Base-by-base conservation (phyloP, 2,888 invertebrate genomes). In the Steinernema scapterisci region DNA sequence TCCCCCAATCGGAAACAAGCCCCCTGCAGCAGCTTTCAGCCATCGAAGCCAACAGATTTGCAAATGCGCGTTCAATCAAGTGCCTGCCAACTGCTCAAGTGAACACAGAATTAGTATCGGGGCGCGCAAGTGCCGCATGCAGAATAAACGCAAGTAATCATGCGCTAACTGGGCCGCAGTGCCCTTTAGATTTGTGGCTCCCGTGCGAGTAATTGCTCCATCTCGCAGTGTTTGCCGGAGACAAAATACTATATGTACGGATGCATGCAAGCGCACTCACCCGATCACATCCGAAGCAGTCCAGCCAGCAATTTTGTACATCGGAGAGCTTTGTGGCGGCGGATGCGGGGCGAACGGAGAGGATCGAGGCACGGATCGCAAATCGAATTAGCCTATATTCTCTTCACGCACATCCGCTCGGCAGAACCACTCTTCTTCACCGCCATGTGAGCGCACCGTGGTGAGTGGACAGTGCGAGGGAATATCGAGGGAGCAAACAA, bases 311-410 rank as follows among this genome's bases (percentile, higher is more conserved):
- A 7, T 63, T 63, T n/a, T 63, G 63, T 31, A 63, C 16, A 6
- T 6, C 38, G 9, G 38, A 38, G 38, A 38, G 63, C 63, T 63
- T 63, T 38, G 38, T 38, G 38, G 63, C 63, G 63, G 63, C 63
- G n/a, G 38, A 38, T 38, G 38, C 38, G 9, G 38, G 9, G 38
- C 38, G 9, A 38, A 38, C 5, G 38, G 38, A 27, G 63, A 27
- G 11, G 63, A 63, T 38, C 63, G 63, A 63, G 63, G 63, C 63
- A 63, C 23, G 63, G 63, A 63, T 63, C 63, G 63, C 63, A 63
- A 63, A 63, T 63, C 63, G 63, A 63, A 63, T 63, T 63, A 63
- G 63, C 63, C 63, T 63, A 63, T 63, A 63, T 63, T 63, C 63
- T 27, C 63, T 63, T 63, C 63, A 63, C 63, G 63, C 63, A 31